A percentile compares a stretch with the other conserved stretches of the same genome.
phyloP scores from a whole-genome alignment of 2,888 invertebrate species.

The Mesorhabditis belari region DNA sequence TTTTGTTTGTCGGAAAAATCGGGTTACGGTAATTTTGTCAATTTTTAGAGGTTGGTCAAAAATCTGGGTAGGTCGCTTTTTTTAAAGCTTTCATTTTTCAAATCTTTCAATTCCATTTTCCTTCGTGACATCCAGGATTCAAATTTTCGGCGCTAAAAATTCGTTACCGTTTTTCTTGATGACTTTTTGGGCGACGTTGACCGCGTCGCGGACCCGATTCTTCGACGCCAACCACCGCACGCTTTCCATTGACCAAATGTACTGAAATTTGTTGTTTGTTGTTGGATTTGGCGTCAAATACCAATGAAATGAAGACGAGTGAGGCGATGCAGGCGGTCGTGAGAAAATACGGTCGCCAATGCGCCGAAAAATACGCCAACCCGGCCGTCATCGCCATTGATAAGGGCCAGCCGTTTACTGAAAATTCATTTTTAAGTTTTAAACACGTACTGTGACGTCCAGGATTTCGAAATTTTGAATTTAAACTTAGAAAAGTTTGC shows the following conservation, averaged over 20 bases:
- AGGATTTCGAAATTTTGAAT: no score
- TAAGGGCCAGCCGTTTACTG: neutral
- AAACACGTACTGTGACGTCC: no score
- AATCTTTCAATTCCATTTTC: no score
- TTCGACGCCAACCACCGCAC: neutral
- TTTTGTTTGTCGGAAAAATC: no score
- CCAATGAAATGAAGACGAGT: neutral
- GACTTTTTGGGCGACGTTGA: neutral
- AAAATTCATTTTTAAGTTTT: neutral
- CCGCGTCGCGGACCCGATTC: neutral
- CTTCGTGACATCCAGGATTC: no score
- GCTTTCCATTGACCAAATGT: neutral
- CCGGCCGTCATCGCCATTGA: neutral
- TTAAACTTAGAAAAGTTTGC: no score
- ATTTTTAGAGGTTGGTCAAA: neutral
- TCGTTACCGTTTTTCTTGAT: neutral
- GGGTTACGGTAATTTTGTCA: neutral
- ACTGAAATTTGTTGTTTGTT: neutral
- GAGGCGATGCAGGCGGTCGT: neutral
- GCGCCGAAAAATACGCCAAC: neutral
- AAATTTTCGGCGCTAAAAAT: no score
- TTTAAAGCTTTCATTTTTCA: no score
- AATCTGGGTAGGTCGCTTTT: no score
- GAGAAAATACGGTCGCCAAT: neutral
- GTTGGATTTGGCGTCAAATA: no score